phyloP scores from a whole-genome alignment of 2,888 invertebrate species.

The Phrixothrix hirtus region DNA sequence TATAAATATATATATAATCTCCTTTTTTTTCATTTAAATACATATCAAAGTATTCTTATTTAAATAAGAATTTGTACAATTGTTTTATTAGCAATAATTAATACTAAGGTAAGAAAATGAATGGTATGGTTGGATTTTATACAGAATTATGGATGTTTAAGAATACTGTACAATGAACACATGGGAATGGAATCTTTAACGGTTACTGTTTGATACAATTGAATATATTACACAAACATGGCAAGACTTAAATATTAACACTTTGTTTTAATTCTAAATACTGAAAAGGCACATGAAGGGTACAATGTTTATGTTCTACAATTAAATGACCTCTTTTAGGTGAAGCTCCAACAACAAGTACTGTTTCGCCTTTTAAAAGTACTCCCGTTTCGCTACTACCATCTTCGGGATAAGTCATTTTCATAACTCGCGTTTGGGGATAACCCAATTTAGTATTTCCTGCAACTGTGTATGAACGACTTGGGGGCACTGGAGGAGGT shows the following conservation, averaged over 20 bases:
- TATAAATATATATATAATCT: no score
- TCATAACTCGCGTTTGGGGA: slow-evolving; percentile 90
- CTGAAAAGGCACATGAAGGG: slow-evolving; percentile 80
- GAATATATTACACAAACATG: slow-evolving; percentile 15
- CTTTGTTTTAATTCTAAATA: slow-evolving; percentile 73
- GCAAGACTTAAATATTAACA: slow-evolving; percentile 50
- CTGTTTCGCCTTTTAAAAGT: slow-evolving; percentile 80
- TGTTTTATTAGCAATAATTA: slow-evolving; percentile 19
- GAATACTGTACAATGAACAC: slow-evolving; percentile 28
- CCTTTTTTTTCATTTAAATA: no score
- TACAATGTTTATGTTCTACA: slow-evolving; percentile 75
- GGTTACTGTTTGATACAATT: slow-evolving; percentile 4
- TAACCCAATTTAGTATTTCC: slow-evolving; percentile 90
- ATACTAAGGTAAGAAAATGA: slow-evolving; percentile 8
- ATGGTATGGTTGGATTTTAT: slow-evolving; percentile 11
- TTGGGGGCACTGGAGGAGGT: slow-evolving; percentile 89
- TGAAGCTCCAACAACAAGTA: slow-evolving; percentile 87
- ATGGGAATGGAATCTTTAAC: slow-evolving; percentile 13
- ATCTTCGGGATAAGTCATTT: slow-evolving; percentile 77
- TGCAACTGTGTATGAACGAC: slow-evolving; percentile 86
- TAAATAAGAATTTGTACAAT: slow-evolving; percentile 15
- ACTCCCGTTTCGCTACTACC: slow-evolving; percentile 63
- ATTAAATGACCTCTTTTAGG: slow-evolving; percentile 83
- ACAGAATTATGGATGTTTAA: slow-evolving; percentile 13
- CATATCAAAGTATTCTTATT: no score